Evolutionary conservation across 2,888 invertebrate genomes (phyloP).

Genomic region (Tortrix viridana): DNA sequence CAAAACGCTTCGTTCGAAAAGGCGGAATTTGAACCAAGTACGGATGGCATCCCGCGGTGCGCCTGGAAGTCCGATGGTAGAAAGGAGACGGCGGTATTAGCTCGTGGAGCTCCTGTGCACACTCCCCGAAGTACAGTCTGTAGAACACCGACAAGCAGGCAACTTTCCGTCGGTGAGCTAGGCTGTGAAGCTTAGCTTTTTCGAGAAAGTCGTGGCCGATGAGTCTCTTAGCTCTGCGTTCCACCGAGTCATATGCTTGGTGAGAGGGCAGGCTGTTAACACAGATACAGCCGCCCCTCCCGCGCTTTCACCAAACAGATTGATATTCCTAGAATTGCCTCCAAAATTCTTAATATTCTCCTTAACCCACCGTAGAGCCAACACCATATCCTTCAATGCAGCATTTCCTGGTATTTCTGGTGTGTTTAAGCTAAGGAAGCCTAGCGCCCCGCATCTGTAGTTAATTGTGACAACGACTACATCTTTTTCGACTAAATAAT

Average conservation of each 20-base stretch:
- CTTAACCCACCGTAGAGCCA: slow-evolving; percentile 72
- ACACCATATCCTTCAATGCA: slow-evolving; percentile 71
- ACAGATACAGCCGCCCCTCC: slow-evolving; percentile 62
- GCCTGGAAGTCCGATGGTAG: no score
- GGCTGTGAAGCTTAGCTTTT: no score
- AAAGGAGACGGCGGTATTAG: no score
- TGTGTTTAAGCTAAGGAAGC: slow-evolving; percentile 72
- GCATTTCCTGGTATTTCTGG: slow-evolving; percentile 78
- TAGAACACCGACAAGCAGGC: no score
- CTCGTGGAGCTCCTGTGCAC: no score
- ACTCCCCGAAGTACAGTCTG: no score
- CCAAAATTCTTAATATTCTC: slow-evolving; percentile 73
- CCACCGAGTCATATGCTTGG: slow-evolving; percentile 65
- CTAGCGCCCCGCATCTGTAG: slow-evolving; percentile 78
- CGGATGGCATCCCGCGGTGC: no score
- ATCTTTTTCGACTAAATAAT: slow-evolving; percentile 83
- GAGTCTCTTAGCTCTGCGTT: no score
- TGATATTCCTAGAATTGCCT: slow-evolving; percentile 71
- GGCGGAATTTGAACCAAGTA: no score
- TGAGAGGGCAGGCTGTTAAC: slow-evolving; percentile 67
- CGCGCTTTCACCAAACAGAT: slow-evolving; percentile 72
- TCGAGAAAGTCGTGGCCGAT: no score
- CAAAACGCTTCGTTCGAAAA: no score
- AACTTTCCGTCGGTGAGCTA: no score
- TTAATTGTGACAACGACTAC: slow-evolving; percentile 83